Base-by-base conservation (phyloP, 1,140 invertebrate species). In the Drosophila littoralis region DNA sequence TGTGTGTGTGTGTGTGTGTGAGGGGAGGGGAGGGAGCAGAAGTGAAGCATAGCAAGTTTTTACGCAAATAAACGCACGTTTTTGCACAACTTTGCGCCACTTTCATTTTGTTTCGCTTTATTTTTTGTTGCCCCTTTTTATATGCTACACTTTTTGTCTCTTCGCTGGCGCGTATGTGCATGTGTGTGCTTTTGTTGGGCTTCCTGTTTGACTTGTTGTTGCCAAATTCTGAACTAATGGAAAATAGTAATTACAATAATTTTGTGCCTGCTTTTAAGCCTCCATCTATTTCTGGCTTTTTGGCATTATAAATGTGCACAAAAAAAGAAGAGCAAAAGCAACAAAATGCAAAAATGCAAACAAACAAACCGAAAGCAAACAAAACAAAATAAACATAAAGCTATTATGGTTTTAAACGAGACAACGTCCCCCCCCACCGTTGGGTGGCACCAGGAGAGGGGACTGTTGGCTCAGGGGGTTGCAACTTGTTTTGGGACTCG, bases 11-110 rank as follows among this genome's bases (percentile, higher is more conserved):
- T 17, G n/a, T n/a, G n/a, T n/a, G n/a, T n/a, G n/a, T 51, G n/a
- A 9, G 22, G 10, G 13, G 6, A 35, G 10, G 10, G 22, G 17
- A 6, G 15, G 15, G 22, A 17, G 13, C 17, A 2, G 35, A 1
- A 22, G 48, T 50, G 57, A 58, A 57, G 54, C 59, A 54, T 67
- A 63, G 76, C 68, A 86, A 79, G 68, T 86, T 88, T 88, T 88
- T 83, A 88, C 84, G 83, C 79, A 86, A 86, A 86, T 89, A 86
- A 86, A 88, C 83, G 83, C 83, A 86, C 83, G 79, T 88, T 89
- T 88, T 89, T 77, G 81, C 84, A 83, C 83, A 86, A 86, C 79
- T 86, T 86, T 86, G 69, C 84, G 76, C 79, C 69, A 89, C 79
- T 89, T 86, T 89, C 69, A 71, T 82, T 86, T 85, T 79, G 68